A percentile compares a stretch with the other conserved stretches of the same genome.
phyloP scores from a whole-genome alignment of 2,113 vertebrate genomes.

The Chaetorhynchus papuensis region DNA sequence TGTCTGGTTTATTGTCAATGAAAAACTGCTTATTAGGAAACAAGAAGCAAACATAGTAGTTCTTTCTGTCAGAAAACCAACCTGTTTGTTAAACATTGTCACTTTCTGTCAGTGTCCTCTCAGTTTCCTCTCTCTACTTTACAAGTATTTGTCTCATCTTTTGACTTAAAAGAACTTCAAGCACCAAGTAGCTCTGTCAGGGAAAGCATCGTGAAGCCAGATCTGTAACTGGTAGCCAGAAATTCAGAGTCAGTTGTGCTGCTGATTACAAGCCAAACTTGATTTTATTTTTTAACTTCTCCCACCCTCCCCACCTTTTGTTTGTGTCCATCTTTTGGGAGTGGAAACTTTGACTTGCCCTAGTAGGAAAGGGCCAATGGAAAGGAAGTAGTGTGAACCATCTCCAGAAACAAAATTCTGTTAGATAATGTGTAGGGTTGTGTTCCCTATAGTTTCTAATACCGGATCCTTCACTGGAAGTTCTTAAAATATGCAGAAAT shows the following conservation, averaged over 20 bases:
- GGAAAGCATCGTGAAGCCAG: rapidly evolving
- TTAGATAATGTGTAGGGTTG: background rate
- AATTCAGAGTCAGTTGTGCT: background rate
- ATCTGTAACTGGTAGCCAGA: background rate
- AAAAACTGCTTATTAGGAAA: background rate
- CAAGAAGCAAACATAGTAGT: background rate
- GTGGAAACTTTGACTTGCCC: background rate
- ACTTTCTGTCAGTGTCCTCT: background rate
- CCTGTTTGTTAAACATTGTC: background rate
- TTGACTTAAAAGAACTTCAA: background rate
- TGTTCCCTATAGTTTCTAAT: background rate
- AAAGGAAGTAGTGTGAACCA: background rate
- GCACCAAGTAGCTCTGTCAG: background rate
- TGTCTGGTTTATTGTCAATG: background rate
- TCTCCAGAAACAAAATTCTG: background rate
- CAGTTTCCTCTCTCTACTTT: background rate
- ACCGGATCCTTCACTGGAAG: background rate
- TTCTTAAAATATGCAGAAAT: background rate
- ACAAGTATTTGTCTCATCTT: background rate
- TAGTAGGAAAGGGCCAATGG: background rate
- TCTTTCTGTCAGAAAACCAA: background rate
- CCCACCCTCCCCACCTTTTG: rapidly evolving
- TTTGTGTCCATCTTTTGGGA: background rate
- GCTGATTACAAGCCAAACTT: background rate
- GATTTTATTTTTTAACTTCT: background rate